These are phyloP conservation scores for Lasioglossum villosulum DNA, from an alignment of 2,888 invertebrate species.

Conservation along the genomic window DNA sequence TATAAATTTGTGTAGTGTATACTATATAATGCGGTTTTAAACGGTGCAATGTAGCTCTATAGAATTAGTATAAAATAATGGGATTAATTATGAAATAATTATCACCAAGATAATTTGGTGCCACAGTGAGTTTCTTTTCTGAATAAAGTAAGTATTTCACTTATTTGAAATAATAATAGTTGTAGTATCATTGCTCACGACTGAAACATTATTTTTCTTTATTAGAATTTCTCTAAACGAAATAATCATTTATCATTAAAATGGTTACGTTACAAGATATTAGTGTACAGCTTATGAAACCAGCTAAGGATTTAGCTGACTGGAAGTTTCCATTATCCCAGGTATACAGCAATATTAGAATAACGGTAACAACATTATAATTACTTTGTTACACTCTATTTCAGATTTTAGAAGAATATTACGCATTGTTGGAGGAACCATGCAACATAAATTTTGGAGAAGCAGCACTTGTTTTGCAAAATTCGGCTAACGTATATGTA, in stretches of 20 bases:
- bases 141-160: not conserved
- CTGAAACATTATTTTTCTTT: not conserved
- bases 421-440: slow-evolving; percentile 69
- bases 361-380: not conserved
- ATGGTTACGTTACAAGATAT: slow-evolving; percentile 75
- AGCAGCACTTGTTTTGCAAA: slow-evolving; percentile 91
- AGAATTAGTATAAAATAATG: not conserved
- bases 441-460: slow-evolving; percentile 89
- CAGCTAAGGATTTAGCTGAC: slow-evolving; percentile 78
- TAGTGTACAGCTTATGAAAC: slow-evolving; percentile 76
- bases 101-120: not conserved
- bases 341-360: slow-evolving; percentile 63
- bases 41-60: not conserved
- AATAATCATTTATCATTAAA: not conserved
- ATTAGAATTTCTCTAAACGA: not conserved
- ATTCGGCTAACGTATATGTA: slow-evolving; percentile 89
- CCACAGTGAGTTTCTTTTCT: not conserved
- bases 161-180: not conserved
- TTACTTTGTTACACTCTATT: slow-evolving; percentile 17
- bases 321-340: slow-evolving; percentile 81
- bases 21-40: not conserved
- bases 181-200: not conserved
- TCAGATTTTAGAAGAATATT: slow-evolving; percentile 78
- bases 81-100: not conserved
- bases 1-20: not conserved